Percentiles rank a stretch among this genome's conserved stretches.
Evolutionary conservation across 2,888 invertebrate genomes (phyloP).

Genomic region (Phengaris alcon): DNA sequence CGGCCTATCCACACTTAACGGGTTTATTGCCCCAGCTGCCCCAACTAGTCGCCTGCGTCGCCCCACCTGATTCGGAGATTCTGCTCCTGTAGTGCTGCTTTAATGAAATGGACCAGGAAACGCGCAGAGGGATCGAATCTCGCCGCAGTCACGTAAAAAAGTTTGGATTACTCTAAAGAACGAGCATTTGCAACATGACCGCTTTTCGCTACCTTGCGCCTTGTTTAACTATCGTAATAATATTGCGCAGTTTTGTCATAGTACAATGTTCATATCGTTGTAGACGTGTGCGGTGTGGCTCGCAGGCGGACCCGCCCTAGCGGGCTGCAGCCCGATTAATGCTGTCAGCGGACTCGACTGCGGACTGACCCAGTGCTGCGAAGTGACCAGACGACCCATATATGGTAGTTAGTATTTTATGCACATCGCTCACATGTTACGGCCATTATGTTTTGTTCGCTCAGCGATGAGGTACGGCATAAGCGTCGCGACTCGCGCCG

Average conservation of each 20-base stretch:
- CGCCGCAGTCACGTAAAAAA: too few species aligned
- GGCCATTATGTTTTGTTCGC: neutral
- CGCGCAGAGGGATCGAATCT: too few species aligned
- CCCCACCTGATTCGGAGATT: neutral
- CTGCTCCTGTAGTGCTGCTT: too few species aligned
- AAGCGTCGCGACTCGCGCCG: neutral
- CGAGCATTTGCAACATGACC: too few species aligned
- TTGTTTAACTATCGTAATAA: too few species aligned
- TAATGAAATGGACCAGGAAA: too few species aligned
- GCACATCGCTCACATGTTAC: neutral
- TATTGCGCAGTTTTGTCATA: too few species aligned
- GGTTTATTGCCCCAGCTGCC: constrained; percentile 24
- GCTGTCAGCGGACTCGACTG: neutral
- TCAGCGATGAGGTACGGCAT: neutral
- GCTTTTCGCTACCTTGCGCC: too few species aligned
- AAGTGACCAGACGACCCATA: neutral
- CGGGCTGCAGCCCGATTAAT: neutral
- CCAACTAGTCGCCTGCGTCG: neutral
- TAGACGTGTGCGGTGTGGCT: neutral
- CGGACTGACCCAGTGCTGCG: neutral
- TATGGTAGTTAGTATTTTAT: neutral
- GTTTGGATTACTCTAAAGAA: too few species aligned
- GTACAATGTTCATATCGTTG: too few species aligned
- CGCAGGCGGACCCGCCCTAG: neutral
- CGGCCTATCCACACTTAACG: constrained; percentile 16